These are phyloP conservation scores for Stomatorhinus walkeri DNA, from an alignment of 2,797 vertebrate genomes.

Conservation along the genomic window DNA sequence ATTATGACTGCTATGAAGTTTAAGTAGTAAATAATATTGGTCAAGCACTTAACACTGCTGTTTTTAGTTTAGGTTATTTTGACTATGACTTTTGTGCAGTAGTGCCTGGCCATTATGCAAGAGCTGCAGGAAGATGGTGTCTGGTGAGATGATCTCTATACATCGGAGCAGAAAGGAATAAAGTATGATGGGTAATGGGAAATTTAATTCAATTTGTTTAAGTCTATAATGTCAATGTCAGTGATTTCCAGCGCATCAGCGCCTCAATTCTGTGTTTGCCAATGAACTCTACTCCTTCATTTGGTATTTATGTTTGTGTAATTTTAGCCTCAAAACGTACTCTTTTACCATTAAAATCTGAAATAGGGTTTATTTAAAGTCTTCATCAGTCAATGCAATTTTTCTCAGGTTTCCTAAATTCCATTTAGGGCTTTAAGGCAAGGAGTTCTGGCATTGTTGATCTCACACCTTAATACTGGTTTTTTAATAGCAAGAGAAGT, in stretches of 20 bases:
- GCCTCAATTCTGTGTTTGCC: background rate
- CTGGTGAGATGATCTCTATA: background rate
- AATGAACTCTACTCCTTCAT: background rate
- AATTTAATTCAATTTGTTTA: constrained; percentile 13
- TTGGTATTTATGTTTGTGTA: background rate
- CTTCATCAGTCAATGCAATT: constrained; percentile 26
- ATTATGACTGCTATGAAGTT: constrained; percentile 16
- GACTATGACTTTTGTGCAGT: constrained; percentile 10
- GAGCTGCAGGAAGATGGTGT: background rate
- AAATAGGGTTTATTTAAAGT: background rate
- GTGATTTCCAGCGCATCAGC: background rate
- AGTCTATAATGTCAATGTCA: background rate
- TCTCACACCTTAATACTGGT: background rate
- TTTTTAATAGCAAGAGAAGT: background rate
- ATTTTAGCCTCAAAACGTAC: background rate
- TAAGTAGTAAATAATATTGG: constrained; percentile 29
- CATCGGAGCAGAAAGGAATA: background rate
- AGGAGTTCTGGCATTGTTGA: background rate
- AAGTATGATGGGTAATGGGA: background rate
- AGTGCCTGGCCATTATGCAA: background rate
- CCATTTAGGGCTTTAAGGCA: background rate
- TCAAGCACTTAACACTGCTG: constrained; percentile 26
- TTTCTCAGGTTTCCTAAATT: background rate
- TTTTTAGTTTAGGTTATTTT: constrained; percentile 16
- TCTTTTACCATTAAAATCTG: background rate